Evolutionary conservation across 2,797 vertebrate genomes (phyloP).

Genomic region (Scarus forsteni): DNA sequence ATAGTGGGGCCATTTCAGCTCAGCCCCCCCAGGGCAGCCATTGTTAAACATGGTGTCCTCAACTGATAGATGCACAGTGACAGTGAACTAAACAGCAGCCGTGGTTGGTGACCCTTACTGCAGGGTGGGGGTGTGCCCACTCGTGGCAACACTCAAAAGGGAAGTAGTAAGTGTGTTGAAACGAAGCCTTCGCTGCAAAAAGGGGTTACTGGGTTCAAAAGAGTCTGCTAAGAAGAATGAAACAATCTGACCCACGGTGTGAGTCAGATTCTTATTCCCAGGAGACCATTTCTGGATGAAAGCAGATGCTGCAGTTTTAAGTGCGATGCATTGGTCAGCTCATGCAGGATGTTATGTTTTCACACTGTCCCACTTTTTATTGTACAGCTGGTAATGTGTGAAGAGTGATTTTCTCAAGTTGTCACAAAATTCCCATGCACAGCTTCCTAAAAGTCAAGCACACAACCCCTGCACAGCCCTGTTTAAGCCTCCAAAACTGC

Average conservation of each 20-base stretch:
- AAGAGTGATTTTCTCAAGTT: slow-evolving; percentile 68
- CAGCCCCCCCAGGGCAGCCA: slow-evolving; percentile 45
- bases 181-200: slow-evolving; percentile 50
- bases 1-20: slow-evolving; percentile 49
- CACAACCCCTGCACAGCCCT: slow-evolving; percentile 52
- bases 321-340: slow-evolving; percentile 32
- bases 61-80: slow-evolving; percentile 71
- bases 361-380: slow-evolving; percentile 55
- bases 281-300: slow-evolving; percentile 62
- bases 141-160: slow-evolving; percentile 57
- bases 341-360: slow-evolving; percentile 57
- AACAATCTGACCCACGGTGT: slow-evolving; percentile 62
- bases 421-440: slow-evolving; percentile 60
- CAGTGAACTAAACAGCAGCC: slow-evolving; percentile 70
- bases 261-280: slow-evolving; percentile 66
- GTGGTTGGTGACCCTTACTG: slow-evolving; percentile 62
- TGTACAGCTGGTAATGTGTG: slow-evolving; percentile 57
- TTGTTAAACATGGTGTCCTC: slow-evolving; percentile 41
- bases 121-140: slow-evolving; percentile 48
- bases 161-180: slow-evolving; percentile 45
- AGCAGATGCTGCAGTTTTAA: slow-evolving; percentile 59
- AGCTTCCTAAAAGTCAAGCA: slow-evolving; percentile 58
- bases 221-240: slow-evolving; percentile 49
- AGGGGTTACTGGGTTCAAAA: slow-evolving; percentile 67
- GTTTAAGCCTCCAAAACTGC: slow-evolving; percentile 68